A percentile compares a stretch with the other conserved stretches of the same genome.
These are phyloP conservation scores for Carapus acus DNA, from an alignment of 2,797 vertebrate genomes.

Conservation along the genomic window DNA sequence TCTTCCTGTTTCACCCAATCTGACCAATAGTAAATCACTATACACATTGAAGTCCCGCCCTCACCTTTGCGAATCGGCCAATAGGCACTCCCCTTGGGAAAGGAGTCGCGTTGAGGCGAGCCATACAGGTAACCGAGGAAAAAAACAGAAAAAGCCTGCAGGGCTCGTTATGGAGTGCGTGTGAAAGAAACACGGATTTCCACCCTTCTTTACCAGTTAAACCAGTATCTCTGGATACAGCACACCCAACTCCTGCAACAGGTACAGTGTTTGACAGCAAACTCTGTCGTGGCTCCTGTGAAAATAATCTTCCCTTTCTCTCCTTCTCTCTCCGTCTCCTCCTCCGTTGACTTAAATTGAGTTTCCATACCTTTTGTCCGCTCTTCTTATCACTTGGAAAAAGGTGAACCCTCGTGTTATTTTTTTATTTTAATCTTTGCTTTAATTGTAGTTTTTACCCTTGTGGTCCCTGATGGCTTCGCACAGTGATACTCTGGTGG, in stretches of 20 bases:
- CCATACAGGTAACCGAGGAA: conserved; percentile 84
- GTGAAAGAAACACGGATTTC: conserved; percentile 78
- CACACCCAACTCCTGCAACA: conserved; percentile 76
- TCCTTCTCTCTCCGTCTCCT: too few species aligned
- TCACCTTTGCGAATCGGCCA: conserved; percentile 82
- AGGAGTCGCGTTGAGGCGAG: conserved; percentile 71
- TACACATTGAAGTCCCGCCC: conserved; percentile 69
- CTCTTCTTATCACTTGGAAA: conserved; percentile 82
- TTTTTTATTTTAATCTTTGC: conserved; percentile 82
- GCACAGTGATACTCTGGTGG: conserved; percentile 92
- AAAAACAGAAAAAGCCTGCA: conserved; percentile 60
- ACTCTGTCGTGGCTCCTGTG: conserved; percentile 70
- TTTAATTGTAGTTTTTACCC: conserved; percentile 94
- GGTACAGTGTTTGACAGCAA: conserved; percentile 81
- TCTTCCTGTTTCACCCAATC: conserved; percentile 57
- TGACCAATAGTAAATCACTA: conserved; percentile 69
- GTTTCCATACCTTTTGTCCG: conserved; percentile 78
- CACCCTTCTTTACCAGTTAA: conserved; percentile 80
- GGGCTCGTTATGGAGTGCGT: conserved; percentile 84
- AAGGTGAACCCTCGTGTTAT: conserved; percentile 81
- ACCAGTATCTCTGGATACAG: conserved; percentile 82
- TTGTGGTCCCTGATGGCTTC: conserved; percentile 91
- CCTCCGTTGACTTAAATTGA: conserved; percentile 73
- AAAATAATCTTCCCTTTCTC: conserved; percentile 64
- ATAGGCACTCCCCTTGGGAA: conserved; percentile 62